A percentile compares a stretch with the other conserved stretches of the same genome.
Conservation (phyloP, 2,888 invertebrate species). For the Prenolepis imparis region DNA sequence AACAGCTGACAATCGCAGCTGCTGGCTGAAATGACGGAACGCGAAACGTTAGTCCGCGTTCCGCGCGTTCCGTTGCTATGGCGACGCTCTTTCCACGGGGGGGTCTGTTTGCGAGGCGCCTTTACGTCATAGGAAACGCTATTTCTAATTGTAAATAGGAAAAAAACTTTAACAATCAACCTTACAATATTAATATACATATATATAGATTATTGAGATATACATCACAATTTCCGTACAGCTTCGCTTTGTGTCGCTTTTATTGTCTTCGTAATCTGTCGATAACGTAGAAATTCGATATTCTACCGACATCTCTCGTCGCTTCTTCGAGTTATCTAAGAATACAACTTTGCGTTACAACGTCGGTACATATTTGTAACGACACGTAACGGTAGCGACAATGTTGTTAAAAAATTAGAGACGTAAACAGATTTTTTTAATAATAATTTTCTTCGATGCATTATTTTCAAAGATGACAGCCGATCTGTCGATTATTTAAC, state of each 20-base stretch:
- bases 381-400: constrained; percentile 1
- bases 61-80: constrained; percentile 70
- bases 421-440: background rate
- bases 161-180: background rate
- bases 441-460: constrained; percentile 17
- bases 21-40: constrained; percentile 71
- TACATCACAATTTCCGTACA: too few relatives aligned
- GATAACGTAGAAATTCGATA: background rate
- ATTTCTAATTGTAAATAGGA: background rate
- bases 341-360: background rate
- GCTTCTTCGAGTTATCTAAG: background rate
- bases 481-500: constrained; percentile 4
- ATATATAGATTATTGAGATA: background rate
- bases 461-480: background rate
- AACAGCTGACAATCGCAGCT: constrained; percentile 78
- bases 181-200: background rate
- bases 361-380: background rate
- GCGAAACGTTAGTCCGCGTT: constrained; percentile 72
- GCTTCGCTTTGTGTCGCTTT: background rate
- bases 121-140: background rate
- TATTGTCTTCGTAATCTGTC: background rate
- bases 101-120: background rate
- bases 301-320: background rate
- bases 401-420: constrained; percentile 2
- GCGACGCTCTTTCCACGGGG: constrained; percentile 38